Conservation (phyloP, 2,797 vertebrate genomes). For the Oreortyx pictus region DNA sequence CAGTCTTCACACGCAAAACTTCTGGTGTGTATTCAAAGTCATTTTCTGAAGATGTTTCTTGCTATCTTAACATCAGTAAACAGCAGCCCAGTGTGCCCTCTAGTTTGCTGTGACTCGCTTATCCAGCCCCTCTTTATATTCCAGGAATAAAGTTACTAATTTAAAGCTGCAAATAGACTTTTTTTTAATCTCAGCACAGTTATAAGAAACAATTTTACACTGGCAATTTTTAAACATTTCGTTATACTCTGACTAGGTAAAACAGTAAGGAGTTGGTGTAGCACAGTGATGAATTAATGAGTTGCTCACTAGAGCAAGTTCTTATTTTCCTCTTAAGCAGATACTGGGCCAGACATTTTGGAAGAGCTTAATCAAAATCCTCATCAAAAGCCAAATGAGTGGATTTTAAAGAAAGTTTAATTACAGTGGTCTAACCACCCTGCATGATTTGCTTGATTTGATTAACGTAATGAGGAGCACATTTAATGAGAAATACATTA, state of each 20-base stretch:
- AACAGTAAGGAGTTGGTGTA: conserved; percentile 11
- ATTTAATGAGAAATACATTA: conserved; percentile 72
- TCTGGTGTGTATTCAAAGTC: neutral
- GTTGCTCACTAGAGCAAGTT: neutral
- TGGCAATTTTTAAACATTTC: conserved; percentile 29
- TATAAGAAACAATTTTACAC: conserved; percentile 33
- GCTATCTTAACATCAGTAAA: conserved; percentile 21
- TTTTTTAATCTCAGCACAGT: neutral
- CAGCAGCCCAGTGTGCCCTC: neutral
- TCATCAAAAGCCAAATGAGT: conserved; percentile 66
- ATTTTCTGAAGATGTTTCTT: conserved; percentile 21
- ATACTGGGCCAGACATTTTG: conserved; percentile 22
- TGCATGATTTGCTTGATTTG: conserved; percentile 67
- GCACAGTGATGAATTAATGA: conserved; percentile 25
- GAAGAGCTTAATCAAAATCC: conserved; percentile 71
- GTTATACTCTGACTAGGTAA: neutral
- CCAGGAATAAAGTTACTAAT: neutral
- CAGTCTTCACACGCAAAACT: neutral
- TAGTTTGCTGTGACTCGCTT: neutral
- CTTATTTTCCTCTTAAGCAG: conserved; percentile 26
- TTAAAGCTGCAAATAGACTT: conserved; percentile 52
- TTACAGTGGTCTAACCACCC: conserved; percentile 69
- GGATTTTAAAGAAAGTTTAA: conserved; percentile 68
- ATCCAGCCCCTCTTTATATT: neutral
- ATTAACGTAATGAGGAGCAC: conserved; percentile 68